Conservation (phyloP, 2,888 invertebrate genomes). For the Clitarchus hookeri region DNA sequence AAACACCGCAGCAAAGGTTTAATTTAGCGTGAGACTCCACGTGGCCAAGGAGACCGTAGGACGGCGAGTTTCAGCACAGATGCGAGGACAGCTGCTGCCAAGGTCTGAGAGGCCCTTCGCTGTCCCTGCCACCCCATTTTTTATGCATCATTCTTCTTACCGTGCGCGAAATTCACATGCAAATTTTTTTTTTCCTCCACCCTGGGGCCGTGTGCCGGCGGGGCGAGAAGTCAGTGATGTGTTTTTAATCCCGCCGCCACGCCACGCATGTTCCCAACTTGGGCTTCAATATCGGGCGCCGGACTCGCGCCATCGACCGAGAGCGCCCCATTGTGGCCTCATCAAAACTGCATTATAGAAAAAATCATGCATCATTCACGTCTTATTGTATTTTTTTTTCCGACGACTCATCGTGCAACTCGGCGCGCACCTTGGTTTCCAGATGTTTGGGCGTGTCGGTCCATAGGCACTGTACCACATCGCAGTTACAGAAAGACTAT, state of each 20-base stretch:
- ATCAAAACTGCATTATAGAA: neutral
- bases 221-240: neutral
- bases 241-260: constrained; percentile 10
- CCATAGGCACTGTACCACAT: too few relatives aligned
- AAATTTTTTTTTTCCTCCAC: neutral
- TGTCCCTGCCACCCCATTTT: neutral
- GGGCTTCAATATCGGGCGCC: too few relatives aligned
- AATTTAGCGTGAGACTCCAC: neutral
- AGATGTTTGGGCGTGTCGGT: neutral
- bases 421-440: neutral
- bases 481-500: too few relatives aligned
- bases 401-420: neutral
- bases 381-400: neutral
- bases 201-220: neutral
- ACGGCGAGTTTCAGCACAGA: neutral
- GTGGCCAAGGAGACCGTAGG: neutral
- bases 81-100: neutral
- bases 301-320: neutral
- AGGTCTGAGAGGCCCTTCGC: neutral
- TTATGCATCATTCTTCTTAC: neutral
- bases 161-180: neutral
- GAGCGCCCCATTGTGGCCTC: neutral
- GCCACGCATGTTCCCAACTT: neutral
- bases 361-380: constrained; percentile 7
- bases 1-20: too few relatives aligned